Evolutionary conservation across 2,113 vertebrate genomes (phyloP), one percentile per base, ranked within the genome.

Genomic region (Syrmaticus mikado): DNA sequence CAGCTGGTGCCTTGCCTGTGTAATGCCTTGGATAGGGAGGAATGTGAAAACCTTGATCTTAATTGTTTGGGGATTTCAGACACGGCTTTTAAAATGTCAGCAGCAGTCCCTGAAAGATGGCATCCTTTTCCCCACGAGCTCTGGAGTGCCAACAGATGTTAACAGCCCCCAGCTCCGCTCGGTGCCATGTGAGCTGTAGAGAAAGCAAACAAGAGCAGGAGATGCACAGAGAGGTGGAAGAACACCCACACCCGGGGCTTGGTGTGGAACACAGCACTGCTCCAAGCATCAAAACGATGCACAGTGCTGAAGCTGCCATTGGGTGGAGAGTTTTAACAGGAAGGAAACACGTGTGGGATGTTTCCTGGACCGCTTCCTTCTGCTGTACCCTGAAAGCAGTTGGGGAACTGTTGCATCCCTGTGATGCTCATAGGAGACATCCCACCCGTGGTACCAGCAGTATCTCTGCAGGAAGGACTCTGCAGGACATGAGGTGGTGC

Each of bases 61-160:
- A 95, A 97, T 97, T 96, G 97, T 94, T 96, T 50, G 45, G 94
- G 94, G 96, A 96, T 96, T 95, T 97, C 92, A 95, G 89, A 89
- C 82, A 43, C 22, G 8, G 92, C 90, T 96, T 96, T 96, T 95
- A 87, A 97, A 95, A 96, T 95, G 95, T 95, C 90, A 94, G 8
- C 79, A 79, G 45, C 2, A 5, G 38, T 38, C 95, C 64, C 92
- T 92, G 86, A 93, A 70, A 32, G 79, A 89, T 61, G 84, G 72
- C 57, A 85, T 78, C 86, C 65, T 53, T 82, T 68, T 93, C 87
- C 84, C 77, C 43, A 3, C 0, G 68, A 93, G 87, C 50, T 73
- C 46, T 25, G 43, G 89, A 77, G 67, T 93, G 83, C 80, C 74
- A 57, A 10, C 93, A 96, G 89, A 90, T 93, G 94, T 93, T 93